Evolutionary conservation across 1,140 invertebrate genomes (phyloP).

Genomic region (Aphelenchoides fujianensis): DNA sequence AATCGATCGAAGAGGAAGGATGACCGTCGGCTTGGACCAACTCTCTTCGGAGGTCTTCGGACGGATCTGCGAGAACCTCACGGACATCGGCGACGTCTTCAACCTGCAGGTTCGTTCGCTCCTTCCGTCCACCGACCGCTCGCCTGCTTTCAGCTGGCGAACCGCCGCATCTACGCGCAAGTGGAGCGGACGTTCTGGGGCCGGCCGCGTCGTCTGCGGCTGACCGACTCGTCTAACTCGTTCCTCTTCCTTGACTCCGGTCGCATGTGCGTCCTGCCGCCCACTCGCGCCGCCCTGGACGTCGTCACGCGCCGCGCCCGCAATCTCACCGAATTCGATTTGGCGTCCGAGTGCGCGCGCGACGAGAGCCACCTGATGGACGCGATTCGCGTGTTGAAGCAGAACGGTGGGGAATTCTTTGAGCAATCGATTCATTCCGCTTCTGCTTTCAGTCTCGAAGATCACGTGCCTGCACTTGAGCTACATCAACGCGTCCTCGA

Average conservation of each 20-base stretch:
- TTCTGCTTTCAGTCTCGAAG: constrained; percentile 11
- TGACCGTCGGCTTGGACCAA: too few species aligned
- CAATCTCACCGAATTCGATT: constrained; percentile 9
- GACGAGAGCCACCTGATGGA: background rate
- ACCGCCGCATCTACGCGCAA: background rate
- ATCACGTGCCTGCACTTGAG: constrained; percentile 6
- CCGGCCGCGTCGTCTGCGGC: background rate
- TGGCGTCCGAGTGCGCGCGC: constrained; percentile 1
- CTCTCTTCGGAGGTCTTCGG: background rate
- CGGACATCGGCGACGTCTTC: background rate
- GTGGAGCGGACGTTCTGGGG: constrained; percentile 8
- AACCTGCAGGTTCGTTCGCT: background rate
- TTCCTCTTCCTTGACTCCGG: background rate
- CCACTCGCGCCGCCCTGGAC: background rate
- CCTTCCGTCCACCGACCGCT: background rate
- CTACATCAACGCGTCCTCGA: background rate
- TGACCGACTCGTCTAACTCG: background rate
- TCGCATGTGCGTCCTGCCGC: background rate
- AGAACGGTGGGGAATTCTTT: background rate
- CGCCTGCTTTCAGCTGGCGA: background rate
- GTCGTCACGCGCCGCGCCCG: background rate
- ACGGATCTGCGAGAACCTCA: background rate
- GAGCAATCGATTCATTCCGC: background rate
- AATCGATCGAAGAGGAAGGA: too few species aligned
- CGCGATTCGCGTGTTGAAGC: background rate